A percentile compares a stretch with the other conserved stretches of the same genome.
Conservation (phyloP, 2,797 vertebrate genomes). For the Melanotaenia maccullochi region DNA sequence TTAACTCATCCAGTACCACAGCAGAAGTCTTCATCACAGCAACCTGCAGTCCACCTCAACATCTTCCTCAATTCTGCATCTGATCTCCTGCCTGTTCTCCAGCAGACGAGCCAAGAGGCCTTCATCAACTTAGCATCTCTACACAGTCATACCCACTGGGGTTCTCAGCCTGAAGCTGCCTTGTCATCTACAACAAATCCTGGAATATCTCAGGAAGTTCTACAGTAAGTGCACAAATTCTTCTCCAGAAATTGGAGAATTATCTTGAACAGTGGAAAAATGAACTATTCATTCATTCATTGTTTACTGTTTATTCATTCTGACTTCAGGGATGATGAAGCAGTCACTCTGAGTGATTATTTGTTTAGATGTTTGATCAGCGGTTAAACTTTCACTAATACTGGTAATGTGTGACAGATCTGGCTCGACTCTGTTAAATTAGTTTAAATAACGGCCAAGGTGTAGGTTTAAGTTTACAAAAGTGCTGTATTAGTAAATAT, state of each 20-base stretch:
- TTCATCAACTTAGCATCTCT: slow-evolving; percentile 31
- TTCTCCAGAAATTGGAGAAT: slow-evolving; percentile 10
- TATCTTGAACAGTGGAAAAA: slow-evolving; percentile 1
- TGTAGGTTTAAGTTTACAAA: too few relatives aligned
- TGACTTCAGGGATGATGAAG: background rate
- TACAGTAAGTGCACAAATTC: slow-evolving; percentile 17
- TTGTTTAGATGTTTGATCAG: too few relatives aligned
- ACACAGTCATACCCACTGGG: slow-evolving; percentile 23
- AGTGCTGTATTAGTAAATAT: too few relatives aligned
- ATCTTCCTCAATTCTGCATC: slow-evolving; percentile 43
- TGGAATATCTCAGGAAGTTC: slow-evolving; percentile 2
- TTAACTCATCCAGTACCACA: slow-evolving; percentile 19
- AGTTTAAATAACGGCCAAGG: too few relatives aligned
- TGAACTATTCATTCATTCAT: slow-evolving; percentile 14
- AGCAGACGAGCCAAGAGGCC: slow-evolving; percentile 44
- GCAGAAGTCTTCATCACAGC: slow-evolving; percentile 14
- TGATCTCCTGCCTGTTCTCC: slow-evolving; percentile 29
- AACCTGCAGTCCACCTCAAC: slow-evolving; percentile 55
- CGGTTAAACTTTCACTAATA: too few relatives aligned
- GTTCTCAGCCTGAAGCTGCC: background rate
- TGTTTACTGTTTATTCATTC: background rate
- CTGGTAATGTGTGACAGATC: too few relatives aligned
- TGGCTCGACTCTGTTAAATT: too few relatives aligned
- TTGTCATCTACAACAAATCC: slow-evolving; percentile 19
- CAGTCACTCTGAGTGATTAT: background rate